Evolutionary conservation across 2,888 invertebrate genomes (phyloP), one percentile per base, ranked within the genome.

Genomic region (Tiliacea citrago): DNA sequence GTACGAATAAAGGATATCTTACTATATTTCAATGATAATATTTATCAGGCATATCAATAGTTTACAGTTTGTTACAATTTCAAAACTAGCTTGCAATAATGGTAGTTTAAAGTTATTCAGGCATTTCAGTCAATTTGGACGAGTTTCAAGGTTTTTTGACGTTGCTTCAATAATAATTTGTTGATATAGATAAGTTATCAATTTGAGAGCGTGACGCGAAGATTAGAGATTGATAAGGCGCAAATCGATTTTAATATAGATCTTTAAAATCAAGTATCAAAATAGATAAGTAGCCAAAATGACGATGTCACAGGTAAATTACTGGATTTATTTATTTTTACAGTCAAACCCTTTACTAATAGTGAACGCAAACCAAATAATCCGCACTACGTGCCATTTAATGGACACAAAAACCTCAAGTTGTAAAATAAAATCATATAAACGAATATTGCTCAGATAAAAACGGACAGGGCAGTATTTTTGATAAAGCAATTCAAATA

Each of bases 401-500:
- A 77, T 82, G 76, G 53, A 70, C 82, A 85, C 77, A 79, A 84
- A 84, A 85, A 81, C 82, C 88, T 78, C 82, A 86, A 86, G 75
- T 83, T 75, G 81, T 88, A 86, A 88, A 90, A 88, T 87, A 86
- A 89, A 89, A 88, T 90, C 82, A 87, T 85, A 83, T 83, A 87
- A 90, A 90, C 83, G 89, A 82, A 87, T 86, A 88, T 89, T 86
- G 88, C 76, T 60, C 82, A 83, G 88, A 90, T 90, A 87, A 91
- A 92, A 92, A 87, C 87, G 85, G 88, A 90, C 89, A 87, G 88
- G 87, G 89, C 90, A 89, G 90, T 93, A 95, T 93, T 91, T 94
- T 92, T 91, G 90, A 89, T 91, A 90, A 91, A 93, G 92, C 93
- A 91, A 93, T 93, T 91, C 90, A 93, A 93, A 94, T 95, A 93